These are phyloP conservation scores for Scotopteryx bipunctaria DNA, from an alignment of 2,888 invertebrate species.

Conservation along the genomic window DNA sequence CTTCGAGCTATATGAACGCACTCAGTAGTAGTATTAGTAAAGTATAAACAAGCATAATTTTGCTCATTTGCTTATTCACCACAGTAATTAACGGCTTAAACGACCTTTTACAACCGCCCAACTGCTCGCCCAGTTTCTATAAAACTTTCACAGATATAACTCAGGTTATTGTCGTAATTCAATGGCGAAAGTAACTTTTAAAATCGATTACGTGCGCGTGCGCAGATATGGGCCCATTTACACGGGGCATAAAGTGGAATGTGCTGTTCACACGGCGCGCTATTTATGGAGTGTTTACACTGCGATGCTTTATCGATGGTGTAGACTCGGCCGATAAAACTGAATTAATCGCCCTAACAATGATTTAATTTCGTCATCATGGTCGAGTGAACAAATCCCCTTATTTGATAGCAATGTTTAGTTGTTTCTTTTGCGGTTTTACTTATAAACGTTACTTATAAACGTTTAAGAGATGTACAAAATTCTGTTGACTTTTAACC, in stretches of 20 bases:
- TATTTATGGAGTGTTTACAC: conserved; percentile 41
- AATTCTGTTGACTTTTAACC: too few species aligned
- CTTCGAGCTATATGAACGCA: too few species aligned
- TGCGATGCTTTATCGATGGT: conserved; percentile 32
- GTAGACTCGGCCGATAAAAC: conserved; percentile 20
- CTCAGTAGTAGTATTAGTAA: too few species aligned
- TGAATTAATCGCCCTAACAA: conserved; percentile 19
- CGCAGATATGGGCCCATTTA: conserved; percentile 42
- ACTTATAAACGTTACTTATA: too few species aligned
- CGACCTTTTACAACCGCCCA: conserved; percentile 21
- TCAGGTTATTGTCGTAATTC: conserved; percentile 27
- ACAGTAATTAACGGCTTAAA: too few species aligned
- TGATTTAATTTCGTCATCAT: conserved; percentile 4
- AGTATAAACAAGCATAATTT: too few species aligned
- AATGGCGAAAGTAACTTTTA: conserved; percentile 43
- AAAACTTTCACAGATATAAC: conserved; percentile 33
- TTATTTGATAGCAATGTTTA: too few species aligned
- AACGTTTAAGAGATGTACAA: too few species aligned
- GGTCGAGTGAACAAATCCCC: too few species aligned
- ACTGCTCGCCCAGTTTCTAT: conserved; percentile 31
- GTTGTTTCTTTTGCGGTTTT: too few species aligned
- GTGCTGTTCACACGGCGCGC: conserved; percentile 48
- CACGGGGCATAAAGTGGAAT: conserved; percentile 53
- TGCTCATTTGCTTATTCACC: too few species aligned
- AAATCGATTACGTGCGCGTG: conserved; percentile 44